Base-by-base conservation (phyloP, 2,113 vertebrate genomes). In the Myiozetetes cayanensis region DNA sequence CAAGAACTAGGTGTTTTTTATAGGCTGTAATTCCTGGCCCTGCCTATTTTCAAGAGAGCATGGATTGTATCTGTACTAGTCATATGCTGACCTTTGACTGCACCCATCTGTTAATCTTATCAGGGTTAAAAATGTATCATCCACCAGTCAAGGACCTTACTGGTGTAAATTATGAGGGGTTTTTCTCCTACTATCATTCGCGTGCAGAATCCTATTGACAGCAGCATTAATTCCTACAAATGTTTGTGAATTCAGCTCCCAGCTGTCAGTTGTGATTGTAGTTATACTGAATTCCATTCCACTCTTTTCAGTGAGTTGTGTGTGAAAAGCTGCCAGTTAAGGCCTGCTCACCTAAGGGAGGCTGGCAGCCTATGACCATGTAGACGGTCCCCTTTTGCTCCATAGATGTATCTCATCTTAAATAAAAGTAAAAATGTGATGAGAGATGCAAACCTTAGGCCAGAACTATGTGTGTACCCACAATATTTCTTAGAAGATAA, bases 1-100 rank as follows among this genome's bases (percentile, higher is more conserved):
- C 0, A 1, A 75, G 55, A 21, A 4, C 12, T 28, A 37, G 20
- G 6, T 55, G 23, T 10, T 8, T 28, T 3, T 46, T 41, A 30
- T 3, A n/a, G 4, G 15, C 47, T 76, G 28, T 31, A 33, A 44
- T 62, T 87, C 71, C 65, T 63, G 59, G 10, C 49, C 24, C 33
- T 90, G 27, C 8, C 41, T 56, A 4, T 70, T 91, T 84, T 62
- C 44, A 74, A n/a, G 46, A 70, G 2, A 81, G 13, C 17, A 41
- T 13, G 59, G 43, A 14, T 35, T 70, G 3, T 49, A n/a, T 33
- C 61, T 67, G 5, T n/a, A 33, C 23, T 82, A 5, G 2, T 37
- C 55, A n/a, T 12, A 43, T 9, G 53, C 13, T 43, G 46, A 62
- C 35, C 59, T 89, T 78, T 37, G 59, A 52, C 50, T 76, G 12